Percentiles rank a stretch among this genome's conserved stretches.
phyloP scores from a whole-genome alignment of 2,888 invertebrate species.

The Eudemis profundana region DNA sequence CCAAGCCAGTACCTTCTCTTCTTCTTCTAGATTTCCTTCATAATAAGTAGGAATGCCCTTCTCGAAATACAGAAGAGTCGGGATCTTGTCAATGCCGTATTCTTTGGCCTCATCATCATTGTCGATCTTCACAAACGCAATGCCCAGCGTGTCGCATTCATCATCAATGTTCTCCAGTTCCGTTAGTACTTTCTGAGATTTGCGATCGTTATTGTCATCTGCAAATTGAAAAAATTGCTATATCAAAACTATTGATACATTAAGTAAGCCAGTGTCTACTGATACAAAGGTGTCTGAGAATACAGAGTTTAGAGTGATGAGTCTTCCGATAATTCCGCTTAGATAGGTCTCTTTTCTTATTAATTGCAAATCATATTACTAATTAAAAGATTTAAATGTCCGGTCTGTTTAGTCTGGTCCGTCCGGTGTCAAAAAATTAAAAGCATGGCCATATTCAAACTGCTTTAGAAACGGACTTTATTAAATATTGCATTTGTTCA shows the following conservation, averaged over 20 bases:
- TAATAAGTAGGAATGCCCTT: slow-evolving; percentile 90
- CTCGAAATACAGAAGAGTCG: slow-evolving; percentile 93
- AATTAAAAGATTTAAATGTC: slow-evolving; percentile 15
- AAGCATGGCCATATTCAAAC: slow-evolving; percentile 25
- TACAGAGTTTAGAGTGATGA: background rate
- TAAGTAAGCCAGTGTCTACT: no score
- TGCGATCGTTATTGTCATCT: slow-evolving; percentile 96
- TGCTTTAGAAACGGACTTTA: slow-evolving; percentile 18
- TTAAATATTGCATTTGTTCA: slow-evolving; percentile 18
- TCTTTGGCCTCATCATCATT: slow-evolving; percentile 95
- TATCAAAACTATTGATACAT: slow-evolving; percentile 4
- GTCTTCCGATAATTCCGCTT: background rate
- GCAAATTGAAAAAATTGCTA: slow-evolving; percentile 48
- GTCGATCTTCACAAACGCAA: slow-evolving; percentile 96
- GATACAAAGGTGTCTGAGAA: no score
- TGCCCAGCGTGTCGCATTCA: slow-evolving; percentile 94
- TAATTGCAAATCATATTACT: no score
- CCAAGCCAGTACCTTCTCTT: slow-evolving; percentile 95
- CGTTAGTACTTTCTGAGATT: slow-evolving; percentile 92
- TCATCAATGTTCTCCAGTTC: slow-evolving; percentile 97
- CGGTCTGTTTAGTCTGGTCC: slow-evolving; percentile 2
- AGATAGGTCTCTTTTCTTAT: no score
- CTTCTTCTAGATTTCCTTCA: slow-evolving; percentile 94
- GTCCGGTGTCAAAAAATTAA: slow-evolving; percentile 9
- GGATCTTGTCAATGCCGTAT: slow-evolving; percentile 95